A percentile compares a stretch with the other conserved stretches of the same genome.
Conservation (phyloP, 1,140 invertebrate genomes). For the Teleogryllus occipitalis region DNA sequence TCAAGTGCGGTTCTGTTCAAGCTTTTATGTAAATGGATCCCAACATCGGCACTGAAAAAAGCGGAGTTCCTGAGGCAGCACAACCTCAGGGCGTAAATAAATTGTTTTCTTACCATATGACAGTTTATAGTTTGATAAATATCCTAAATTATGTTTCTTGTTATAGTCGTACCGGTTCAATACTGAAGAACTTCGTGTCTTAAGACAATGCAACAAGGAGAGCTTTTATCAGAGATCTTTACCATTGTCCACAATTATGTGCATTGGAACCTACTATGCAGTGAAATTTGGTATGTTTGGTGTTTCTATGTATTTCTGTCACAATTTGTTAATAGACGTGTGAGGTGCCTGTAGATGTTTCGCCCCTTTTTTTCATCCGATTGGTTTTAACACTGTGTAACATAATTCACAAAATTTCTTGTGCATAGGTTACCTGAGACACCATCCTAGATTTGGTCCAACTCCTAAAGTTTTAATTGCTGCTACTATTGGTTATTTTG, state of each 20-base stretch:
- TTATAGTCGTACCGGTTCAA: constrained; percentile 49
- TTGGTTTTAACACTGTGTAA: too few species aligned
- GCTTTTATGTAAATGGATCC: too few species aligned
- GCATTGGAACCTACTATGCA: constrained; percentile 48
- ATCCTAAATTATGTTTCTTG: constrained; percentile 28
- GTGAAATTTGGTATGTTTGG: constrained; percentile 45
- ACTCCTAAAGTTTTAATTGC: constrained; percentile 55
- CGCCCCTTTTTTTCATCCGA: too few species aligned
- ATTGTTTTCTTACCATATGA: too few species aligned
- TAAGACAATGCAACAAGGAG: constrained; percentile 61
- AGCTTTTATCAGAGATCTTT: constrained; percentile 60
- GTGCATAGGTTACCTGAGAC: constrained; percentile 41
- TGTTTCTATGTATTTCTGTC: too few species aligned
- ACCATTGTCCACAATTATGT: constrained; percentile 50
- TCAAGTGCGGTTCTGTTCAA: too few species aligned
- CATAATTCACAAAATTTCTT: neutral
- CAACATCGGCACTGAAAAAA: too few species aligned
- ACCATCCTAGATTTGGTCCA: constrained; percentile 51
- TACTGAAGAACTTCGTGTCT: constrained; percentile 52
- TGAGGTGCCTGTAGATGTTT: too few species aligned
- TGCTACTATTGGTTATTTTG: constrained; percentile 58
- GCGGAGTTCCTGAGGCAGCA: too few species aligned
- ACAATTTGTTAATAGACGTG: too few species aligned
- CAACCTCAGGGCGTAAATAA: too few species aligned
- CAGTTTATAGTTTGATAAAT: neutral